Conservation (phyloP, 1,140 invertebrate species). For the Elymnias hypermnestra region DNA sequence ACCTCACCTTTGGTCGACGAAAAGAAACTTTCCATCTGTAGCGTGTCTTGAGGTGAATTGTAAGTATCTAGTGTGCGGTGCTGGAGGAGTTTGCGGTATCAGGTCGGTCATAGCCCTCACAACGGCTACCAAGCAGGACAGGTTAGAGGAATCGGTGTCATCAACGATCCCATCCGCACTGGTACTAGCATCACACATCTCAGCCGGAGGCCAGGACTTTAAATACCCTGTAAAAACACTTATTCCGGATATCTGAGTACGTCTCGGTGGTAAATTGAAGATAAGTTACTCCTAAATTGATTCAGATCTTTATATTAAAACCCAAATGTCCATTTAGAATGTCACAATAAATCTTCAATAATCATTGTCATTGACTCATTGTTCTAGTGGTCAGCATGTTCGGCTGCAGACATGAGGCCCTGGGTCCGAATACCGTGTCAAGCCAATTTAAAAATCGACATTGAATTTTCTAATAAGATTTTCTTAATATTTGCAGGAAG, state of each 20-base stretch:
- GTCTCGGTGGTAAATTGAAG: too few species aligned
- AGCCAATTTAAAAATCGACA: too few species aligned
- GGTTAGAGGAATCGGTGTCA: slow-evolving; percentile 84
- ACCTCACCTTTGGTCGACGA: slow-evolving; percentile 90
- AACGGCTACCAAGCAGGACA: slow-evolving; percentile 91
- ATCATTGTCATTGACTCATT: too few species aligned
- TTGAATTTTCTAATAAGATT: too few species aligned
- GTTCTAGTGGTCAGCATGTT: too few species aligned
- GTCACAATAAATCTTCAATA: too few species aligned
- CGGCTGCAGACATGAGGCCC: too few species aligned
- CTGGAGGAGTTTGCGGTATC: slow-evolving; percentile 18
- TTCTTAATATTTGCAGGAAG: too few species aligned
- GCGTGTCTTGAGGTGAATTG: slow-evolving; percentile 92
- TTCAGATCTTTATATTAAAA: too few species aligned
- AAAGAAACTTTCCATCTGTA: slow-evolving; percentile 96
- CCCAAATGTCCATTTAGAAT: too few species aligned
- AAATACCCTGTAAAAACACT: slow-evolving; percentile 86
- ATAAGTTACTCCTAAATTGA: too few species aligned
- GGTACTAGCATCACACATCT: slow-evolving; percentile 79
- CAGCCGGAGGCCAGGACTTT: slow-evolving; percentile 92
- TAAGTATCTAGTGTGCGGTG: slow-evolving; percentile 75
- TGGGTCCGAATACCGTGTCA: too few species aligned
- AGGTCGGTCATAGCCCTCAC: slow-evolving; percentile 81
- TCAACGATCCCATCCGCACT: slow-evolving; percentile 71
- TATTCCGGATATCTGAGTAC: not conserved